These are phyloP conservation scores for Anoncus sp. DNA, from an alignment of 2,888 invertebrate genomes.

Conservation along the genomic window DNA sequence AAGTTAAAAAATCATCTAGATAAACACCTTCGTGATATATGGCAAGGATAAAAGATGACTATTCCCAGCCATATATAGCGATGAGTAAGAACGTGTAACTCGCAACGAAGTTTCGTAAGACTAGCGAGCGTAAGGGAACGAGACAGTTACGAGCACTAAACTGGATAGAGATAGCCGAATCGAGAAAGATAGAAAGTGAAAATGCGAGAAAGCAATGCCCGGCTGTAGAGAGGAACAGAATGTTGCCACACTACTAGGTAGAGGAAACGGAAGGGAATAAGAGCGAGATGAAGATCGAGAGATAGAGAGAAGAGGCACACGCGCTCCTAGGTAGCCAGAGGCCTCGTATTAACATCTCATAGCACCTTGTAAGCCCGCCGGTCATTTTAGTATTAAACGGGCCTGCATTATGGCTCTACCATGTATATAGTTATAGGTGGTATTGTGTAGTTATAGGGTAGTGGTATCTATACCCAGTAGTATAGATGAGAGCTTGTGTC, in stretches of 20 bases:
- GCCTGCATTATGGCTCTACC: conserved; percentile 72
- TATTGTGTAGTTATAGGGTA: conserved; percentile 3
- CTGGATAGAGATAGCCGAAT: conserved; percentile 40
- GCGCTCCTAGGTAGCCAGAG: conserved; percentile 63
- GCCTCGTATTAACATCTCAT: conserved; percentile 78
- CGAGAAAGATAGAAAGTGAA: conserved; percentile 41
- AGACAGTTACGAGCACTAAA: conserved; percentile 51
- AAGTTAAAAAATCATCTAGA: not conserved
- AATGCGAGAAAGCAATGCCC: conserved; percentile 11
- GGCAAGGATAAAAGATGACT: not conserved
- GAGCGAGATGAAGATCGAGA: conserved; percentile 46
- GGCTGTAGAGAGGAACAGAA: conserved; percentile 1
- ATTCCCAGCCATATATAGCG: conserved; percentile 12
- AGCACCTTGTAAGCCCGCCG: conserved; percentile 73
- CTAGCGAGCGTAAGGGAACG: conserved; percentile 37
- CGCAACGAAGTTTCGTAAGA: not conserved
- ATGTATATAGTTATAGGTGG: conserved; percentile 55
- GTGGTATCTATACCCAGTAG: conserved; percentile 41
- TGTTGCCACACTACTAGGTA: not conserved
- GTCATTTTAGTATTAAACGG: conserved; percentile 79
- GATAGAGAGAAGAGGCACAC: conserved; percentile 56
- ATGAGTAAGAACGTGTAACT: conserved; percentile 23
- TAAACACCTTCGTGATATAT: not conserved
- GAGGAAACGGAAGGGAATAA: conserved; percentile 38
- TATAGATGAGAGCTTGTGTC: conserved; percentile 38